Evolutionary conservation across 2,797 vertebrate species (phyloP).

Genomic region (Eospalax fontanierii): DNA sequence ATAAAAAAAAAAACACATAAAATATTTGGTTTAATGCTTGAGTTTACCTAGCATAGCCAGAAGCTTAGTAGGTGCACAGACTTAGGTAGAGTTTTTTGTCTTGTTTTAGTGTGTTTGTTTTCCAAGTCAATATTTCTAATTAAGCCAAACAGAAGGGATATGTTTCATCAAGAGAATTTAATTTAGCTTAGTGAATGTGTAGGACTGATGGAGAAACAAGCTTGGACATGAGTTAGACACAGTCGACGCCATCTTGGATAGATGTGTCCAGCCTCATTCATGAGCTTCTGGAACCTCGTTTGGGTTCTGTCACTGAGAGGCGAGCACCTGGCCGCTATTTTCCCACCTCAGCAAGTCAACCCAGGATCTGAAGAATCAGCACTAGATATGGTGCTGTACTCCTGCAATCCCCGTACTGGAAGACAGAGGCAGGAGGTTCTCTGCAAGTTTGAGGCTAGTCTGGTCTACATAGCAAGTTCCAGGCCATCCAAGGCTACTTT

Average conservation of each 20-base stretch:
- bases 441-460: background rate
- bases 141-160: background rate
- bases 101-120: background rate
- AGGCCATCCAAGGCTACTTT: background rate
- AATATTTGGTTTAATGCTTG: background rate
- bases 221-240: background rate
- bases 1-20: background rate
- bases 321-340: background rate
- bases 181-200: background rate
- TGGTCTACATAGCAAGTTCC: background rate
- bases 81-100: background rate
- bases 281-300: background rate
- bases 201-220: background rate
- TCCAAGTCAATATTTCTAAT: background rate
- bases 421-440: background rate
- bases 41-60: background rate
- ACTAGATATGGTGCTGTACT: background rate
- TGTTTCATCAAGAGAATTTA: background rate
- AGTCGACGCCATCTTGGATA: background rate
- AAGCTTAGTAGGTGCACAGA: background rate
- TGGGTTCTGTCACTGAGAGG: background rate
- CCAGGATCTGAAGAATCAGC: background rate
- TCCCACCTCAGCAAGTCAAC: background rate
- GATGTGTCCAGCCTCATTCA: background rate
- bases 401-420: background rate